These are phyloP conservation scores for Pseudochirops corinnae DNA, from an alignment of 2,797 vertebrate species.

Conservation along the genomic window DNA sequence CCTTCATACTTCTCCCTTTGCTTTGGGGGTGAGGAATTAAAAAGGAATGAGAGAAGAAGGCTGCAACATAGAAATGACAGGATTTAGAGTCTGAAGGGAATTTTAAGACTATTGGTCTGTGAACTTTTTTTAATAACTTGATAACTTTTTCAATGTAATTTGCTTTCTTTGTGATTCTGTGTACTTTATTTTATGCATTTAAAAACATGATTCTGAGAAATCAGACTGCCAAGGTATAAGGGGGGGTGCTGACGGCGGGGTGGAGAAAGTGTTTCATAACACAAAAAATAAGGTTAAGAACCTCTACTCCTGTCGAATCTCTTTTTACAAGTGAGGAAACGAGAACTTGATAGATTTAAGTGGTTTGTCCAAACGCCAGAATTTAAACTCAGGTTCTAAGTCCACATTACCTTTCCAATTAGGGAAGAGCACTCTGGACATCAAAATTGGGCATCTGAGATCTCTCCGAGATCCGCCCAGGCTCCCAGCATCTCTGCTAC, in stretches of 20 bases:
- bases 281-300: not conserved
- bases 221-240: not conserved
- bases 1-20: not conserved
- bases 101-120: not conserved
- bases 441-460: not conserved
- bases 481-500: not conserved
- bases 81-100: not conserved
- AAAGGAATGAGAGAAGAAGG: not conserved
- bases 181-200: not conserved
- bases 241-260: too few species aligned
- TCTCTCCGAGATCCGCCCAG: not conserved
- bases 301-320: not conserved
- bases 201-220: not conserved
- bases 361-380: not conserved
- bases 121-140: not conserved
- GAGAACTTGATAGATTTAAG: not conserved
- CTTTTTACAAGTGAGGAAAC: not conserved
- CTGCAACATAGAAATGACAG: not conserved
- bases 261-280: too few species aligned
- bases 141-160: not conserved
- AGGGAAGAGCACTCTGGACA: not conserved
- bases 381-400: not conserved
- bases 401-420: not conserved
- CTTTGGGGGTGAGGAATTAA: not conserved
- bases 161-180: not conserved